Conservation (phyloP, 2,797 vertebrate species). For the Acrossocheilus wenchowensis region DNA sequence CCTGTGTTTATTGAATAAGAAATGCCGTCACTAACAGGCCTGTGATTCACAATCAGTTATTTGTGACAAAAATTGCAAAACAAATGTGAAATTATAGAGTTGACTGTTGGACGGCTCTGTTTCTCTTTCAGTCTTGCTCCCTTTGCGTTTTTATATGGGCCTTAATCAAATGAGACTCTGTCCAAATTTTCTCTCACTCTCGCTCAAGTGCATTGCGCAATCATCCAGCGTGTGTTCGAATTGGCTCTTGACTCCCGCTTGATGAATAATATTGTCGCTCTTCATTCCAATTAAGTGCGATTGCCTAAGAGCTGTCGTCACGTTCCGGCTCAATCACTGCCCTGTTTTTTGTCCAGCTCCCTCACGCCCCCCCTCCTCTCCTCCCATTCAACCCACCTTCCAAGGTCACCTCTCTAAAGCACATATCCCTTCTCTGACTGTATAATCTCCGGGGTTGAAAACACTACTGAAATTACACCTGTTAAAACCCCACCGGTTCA, state of each 20-base stretch:
- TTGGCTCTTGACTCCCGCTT: slow-evolving; percentile 87
- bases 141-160: slow-evolving; percentile 53
- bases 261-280: slow-evolving; percentile 88
- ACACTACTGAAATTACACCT: slow-evolving; percentile 75
- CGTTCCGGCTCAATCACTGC: slow-evolving; percentile 72
- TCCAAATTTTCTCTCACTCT: slow-evolving; percentile 73
- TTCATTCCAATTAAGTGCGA: slow-evolving; percentile 91
- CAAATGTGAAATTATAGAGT: not conserved
- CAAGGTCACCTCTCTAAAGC: slow-evolving; percentile 58
- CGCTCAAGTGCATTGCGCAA: slow-evolving; percentile 82
- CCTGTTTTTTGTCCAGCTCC: slow-evolving; percentile 53
- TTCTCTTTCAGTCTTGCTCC: slow-evolving; percentile 55
- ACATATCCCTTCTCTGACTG: slow-evolving; percentile 62
- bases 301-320: slow-evolving; percentile 82
- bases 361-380: not conserved
- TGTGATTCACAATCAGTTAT: not conserved
- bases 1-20: slow-evolving; percentile 10
- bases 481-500: slow-evolving; percentile 61
- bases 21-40: not conserved
- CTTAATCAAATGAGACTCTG: slow-evolving; percentile 5
- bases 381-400: slow-evolving; percentile 36
- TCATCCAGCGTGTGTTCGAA: slow-evolving; percentile 85
- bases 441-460: slow-evolving; percentile 73
- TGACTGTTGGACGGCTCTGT: not conserved
- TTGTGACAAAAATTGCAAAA: not conserved